Evolutionary conservation across 2,888 invertebrate species (phyloP).

Genomic region (Desoria tigrina): DNA sequence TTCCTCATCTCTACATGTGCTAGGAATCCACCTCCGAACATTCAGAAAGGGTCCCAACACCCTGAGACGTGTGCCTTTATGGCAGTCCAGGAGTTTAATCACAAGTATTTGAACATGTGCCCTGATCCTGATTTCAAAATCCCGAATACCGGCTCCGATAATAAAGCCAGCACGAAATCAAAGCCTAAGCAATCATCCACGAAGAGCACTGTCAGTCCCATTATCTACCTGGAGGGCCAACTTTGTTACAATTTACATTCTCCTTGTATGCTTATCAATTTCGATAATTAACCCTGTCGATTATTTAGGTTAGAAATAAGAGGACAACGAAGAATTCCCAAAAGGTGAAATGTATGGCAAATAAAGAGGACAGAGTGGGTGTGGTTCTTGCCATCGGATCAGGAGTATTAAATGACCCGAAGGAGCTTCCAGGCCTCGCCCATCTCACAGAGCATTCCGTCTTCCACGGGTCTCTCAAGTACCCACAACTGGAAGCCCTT

Average conservation of each 20-base stretch:
- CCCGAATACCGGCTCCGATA: too few relatives aligned
- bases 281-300: too few relatives aligned
- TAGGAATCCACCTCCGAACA: background rate
- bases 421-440: constrained; percentile 24
- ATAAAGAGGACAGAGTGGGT: background rate
- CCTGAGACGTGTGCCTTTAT: too few relatives aligned
- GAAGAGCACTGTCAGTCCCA: too few relatives aligned
- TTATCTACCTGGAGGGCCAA: too few relatives aligned
- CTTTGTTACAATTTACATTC: too few relatives aligned
- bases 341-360: constrained; percentile 5
- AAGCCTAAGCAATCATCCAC: too few relatives aligned
- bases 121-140: background rate
- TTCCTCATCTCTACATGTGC: constrained; percentile 25
- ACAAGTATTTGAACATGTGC: background rate
- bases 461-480: constrained; percentile 14
- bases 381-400: constrained; percentile 16
- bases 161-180: too few relatives aligned
- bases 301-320: too few relatives aligned
- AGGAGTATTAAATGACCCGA: constrained; percentile 24
- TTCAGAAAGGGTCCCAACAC: too few relatives aligned
- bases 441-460: constrained; percentile 27
- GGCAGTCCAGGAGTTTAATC: constrained; percentile 22
- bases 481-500: constrained; percentile 20
- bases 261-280: too few relatives aligned
- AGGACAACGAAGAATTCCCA: too few relatives aligned